Evolutionary conservation across 2,113 vertebrate species (phyloP), one percentile per base, ranked within the genome.

Genomic region (Dendropsophus ebraccatus): DNA sequence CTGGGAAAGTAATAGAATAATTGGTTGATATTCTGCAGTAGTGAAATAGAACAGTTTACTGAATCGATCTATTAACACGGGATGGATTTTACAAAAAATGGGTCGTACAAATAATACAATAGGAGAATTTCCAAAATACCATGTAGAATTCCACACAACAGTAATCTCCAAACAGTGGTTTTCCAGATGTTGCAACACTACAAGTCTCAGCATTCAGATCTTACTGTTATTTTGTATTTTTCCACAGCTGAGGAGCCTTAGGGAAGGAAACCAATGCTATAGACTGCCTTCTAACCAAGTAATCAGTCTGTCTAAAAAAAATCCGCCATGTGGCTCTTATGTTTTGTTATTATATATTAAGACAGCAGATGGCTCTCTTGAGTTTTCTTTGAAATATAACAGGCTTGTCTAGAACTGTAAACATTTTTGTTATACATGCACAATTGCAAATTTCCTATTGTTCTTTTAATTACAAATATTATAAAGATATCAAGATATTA

Each of bases 281-380:
- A n/a, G n/a, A n/a, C n/a, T n/a, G n/a, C n/a, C n/a, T n/a, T n/a
- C 4, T 32, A 21, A 52, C 13, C 56, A 62, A 45, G 5, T 1
- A 37, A 14, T 37, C 30, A 23, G 10, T 25, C 32, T 56, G 76
- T 37, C 54, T 58, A 16, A 16, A 23, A 30, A n/a, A 37, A 79
- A 79, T 21, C 30, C 21, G 30, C 10, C 76, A 58, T 35, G 13
- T 79, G 30, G 54, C 49, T 21, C 54, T 32, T 21, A 35, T 69
- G 84, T 56, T 79, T 73, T 90, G 89, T 93, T 94, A 96, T 97
- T 95, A 93, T 95, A 91, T 87, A 49, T 92, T 95, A 95, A 94
- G 94, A 97, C 98, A 96, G 96, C 95, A 99, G 98, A 97, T 98
- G 97, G 98, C 97, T 95, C 98, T 97, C 96, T 98, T 95, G 97